A percentile compares a stretch with the other conserved stretches of the same genome.
phyloP scores from a whole-genome alignment of 2,888 invertebrate genomes.

The Dasypogon diadema region DNA sequence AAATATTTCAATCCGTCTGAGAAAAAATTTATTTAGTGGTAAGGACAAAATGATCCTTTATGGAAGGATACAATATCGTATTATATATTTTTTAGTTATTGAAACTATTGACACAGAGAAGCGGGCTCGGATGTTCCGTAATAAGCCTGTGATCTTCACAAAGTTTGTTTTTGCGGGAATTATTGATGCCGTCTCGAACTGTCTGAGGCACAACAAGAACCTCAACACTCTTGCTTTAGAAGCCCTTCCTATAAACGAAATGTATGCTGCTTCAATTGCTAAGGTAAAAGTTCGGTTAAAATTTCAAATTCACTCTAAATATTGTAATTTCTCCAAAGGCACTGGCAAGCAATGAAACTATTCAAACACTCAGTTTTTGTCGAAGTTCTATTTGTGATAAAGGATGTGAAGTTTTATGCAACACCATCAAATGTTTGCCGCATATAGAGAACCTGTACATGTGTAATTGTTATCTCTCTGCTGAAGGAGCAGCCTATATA shows the following conservation, averaged over 20 bases:
- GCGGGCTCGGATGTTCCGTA: slow-evolving; percentile 74
- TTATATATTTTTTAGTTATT: slow-evolving; percentile 58
- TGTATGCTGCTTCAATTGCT: slow-evolving; percentile 74
- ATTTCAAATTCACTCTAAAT: not conserved
- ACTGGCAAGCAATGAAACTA: slow-evolving; percentile 73
- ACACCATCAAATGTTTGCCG: slow-evolving; percentile 75
- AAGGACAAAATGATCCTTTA: slow-evolving; percentile 51
- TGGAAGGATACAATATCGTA: slow-evolving; percentile 3
- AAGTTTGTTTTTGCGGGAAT: slow-evolving; percentile 78
- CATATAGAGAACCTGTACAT: slow-evolving; percentile 78
- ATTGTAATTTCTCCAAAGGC: slow-evolving; percentile 66
- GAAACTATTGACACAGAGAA: slow-evolving; percentile 71
- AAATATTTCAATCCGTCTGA: slow-evolving; percentile 76
- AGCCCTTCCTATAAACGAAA: slow-evolving; percentile 77
- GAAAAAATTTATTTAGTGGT: slow-evolving; percentile 66
- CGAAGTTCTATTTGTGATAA: slow-evolving; percentile 78
- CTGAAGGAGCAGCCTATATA: slow-evolving; percentile 74
- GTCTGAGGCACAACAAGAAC: slow-evolving; percentile 74
- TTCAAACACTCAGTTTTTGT: slow-evolving; percentile 77
- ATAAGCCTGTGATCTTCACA: slow-evolving; percentile 76
- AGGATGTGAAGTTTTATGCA: slow-evolving; percentile 79
- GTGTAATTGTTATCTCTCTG: slow-evolving; percentile 76
- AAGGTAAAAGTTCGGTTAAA: slow-evolving; percentile 67
- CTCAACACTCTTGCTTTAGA: slow-evolving; percentile 76
- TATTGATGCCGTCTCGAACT: slow-evolving; percentile 75